These are phyloP conservation scores for Nibea albiflora DNA, from an alignment of 2,113 vertebrate genomes.

Conservation along the genomic window DNA sequence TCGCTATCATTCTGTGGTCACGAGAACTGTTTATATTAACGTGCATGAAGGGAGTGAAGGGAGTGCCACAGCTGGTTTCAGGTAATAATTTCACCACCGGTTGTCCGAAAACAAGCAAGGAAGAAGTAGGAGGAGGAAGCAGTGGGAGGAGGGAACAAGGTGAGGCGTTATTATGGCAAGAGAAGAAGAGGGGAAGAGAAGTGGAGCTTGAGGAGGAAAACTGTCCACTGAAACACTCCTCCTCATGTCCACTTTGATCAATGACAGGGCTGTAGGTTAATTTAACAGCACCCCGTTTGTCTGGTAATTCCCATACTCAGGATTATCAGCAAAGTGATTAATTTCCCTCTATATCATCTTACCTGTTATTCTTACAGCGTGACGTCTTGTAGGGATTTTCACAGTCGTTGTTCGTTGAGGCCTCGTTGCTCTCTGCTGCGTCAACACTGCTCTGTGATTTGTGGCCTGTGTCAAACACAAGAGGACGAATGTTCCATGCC, in stretches of 20 bases:
- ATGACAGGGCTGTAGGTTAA: slow-evolving; percentile 26
- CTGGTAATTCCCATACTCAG: slow-evolving; percentile 4
- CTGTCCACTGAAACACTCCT: neutral
- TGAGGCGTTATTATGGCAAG: neutral
- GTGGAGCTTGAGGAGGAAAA: slow-evolving; percentile 4
- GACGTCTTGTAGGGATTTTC: slow-evolving; percentile 2
- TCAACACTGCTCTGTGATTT: slow-evolving; percentile 17
- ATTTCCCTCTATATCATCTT: slow-evolving; percentile 26
- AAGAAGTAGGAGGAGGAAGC: slow-evolving; percentile 18
- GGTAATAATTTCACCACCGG: slow-evolving; percentile 42
- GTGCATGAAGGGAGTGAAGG: neutral
- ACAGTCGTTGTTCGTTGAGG: slow-evolving; percentile 2
- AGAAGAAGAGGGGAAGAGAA: neutral
- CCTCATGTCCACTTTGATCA: slow-evolving; percentile 5
- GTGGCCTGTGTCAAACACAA: neutral
- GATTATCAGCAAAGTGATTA: slow-evolving; percentile 34
- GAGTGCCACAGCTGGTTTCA: slow-evolving; percentile 51
- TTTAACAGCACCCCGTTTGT: slow-evolving; percentile 21
- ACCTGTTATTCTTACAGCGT: slow-evolving; percentile 15
- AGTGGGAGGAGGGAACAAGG: slow-evolving; percentile 17
- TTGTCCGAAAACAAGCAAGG: slow-evolving; percentile 2
- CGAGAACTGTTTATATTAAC: slow-evolving; percentile 22
- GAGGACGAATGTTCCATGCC: neutral
- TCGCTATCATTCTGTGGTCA: slow-evolving; percentile 13
- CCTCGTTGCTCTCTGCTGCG: neutral